Evolutionary conservation across 2,797 vertebrate species (phyloP).

Genomic region (Loriculus beryllinus): DNA sequence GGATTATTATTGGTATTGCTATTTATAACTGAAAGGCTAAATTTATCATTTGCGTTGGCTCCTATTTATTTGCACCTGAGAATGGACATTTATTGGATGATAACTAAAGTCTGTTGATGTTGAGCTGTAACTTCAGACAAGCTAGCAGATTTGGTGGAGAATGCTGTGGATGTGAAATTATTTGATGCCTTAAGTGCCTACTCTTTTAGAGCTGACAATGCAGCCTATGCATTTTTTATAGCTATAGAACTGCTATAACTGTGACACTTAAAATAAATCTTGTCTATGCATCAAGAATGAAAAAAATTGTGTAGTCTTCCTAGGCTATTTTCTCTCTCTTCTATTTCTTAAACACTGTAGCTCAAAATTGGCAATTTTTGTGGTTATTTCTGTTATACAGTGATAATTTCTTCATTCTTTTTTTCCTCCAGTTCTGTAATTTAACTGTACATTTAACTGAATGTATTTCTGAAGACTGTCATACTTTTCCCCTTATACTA

Average conservation of each 20-base stretch:
- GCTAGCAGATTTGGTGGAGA: not conserved
- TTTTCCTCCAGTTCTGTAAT: not conserved
- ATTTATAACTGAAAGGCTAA: not conserved
- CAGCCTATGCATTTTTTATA: not conserved
- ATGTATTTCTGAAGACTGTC: not conserved
- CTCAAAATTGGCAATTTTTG: not conserved
- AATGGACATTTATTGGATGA: not conserved
- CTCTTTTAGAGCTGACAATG: not conserved
- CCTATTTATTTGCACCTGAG: not conserved
- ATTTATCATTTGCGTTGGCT: not conserved
- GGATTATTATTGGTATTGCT: not conserved
- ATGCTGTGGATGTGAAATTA: not conserved
- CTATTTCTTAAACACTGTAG: not conserved
- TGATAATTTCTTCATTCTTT: not conserved
- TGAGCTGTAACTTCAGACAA: not conserved
- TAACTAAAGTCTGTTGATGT: not conserved
- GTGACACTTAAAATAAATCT: constrained; percentile 1
- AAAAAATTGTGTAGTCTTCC: not conserved
- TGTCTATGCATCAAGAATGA: not conserved
- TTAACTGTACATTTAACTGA: not conserved
- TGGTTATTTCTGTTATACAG: not conserved
- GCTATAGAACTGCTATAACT: not conserved
- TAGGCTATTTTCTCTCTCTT: not conserved
- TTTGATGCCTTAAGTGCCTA: not conserved
- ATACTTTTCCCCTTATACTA: not conserved